These are phyloP conservation scores for Schizothorax lantsangensis DNA, from an alignment of 2,797 vertebrate genomes.

Conservation along the genomic window DNA sequence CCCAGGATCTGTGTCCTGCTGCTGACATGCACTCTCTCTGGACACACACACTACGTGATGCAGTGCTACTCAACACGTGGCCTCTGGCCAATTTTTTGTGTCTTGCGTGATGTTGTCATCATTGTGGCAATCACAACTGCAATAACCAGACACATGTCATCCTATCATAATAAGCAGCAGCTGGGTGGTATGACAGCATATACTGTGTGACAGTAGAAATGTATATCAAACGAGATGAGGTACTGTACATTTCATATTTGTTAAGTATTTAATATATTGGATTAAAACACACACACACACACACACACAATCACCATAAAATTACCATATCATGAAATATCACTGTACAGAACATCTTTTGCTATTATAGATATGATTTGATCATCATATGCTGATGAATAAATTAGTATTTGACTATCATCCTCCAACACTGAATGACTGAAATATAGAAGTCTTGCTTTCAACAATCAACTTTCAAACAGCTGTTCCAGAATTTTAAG, in stretches of 20 bases:
- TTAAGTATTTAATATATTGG: background rate
- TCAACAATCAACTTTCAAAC: background rate
- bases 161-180: background rate
- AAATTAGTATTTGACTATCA: background rate
- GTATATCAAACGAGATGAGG: background rate
- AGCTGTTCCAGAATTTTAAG: background rate
- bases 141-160: conserved; percentile 28
- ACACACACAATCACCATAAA: no score
- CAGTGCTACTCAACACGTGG: background rate
- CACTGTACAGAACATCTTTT: background rate
- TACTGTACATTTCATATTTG: background rate
- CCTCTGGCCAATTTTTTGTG: background rate
- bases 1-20: conserved; percentile 12
- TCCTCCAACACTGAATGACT: background rate
- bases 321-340: background rate
- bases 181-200: background rate
- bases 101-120: conserved; percentile 22
- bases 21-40: conserved; percentile 5
- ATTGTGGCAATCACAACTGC: conserved; percentile 12
- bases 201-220: conserved; percentile 2
- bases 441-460: background rate
- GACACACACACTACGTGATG: background rate
- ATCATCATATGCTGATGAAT: background rate
- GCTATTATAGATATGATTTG: no score
- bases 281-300: background rate